Evolutionary conservation across 2,797 vertebrate species (phyloP), one percentile per base, ranked within the genome.

Genomic region (Clarias fuscus): DNA sequence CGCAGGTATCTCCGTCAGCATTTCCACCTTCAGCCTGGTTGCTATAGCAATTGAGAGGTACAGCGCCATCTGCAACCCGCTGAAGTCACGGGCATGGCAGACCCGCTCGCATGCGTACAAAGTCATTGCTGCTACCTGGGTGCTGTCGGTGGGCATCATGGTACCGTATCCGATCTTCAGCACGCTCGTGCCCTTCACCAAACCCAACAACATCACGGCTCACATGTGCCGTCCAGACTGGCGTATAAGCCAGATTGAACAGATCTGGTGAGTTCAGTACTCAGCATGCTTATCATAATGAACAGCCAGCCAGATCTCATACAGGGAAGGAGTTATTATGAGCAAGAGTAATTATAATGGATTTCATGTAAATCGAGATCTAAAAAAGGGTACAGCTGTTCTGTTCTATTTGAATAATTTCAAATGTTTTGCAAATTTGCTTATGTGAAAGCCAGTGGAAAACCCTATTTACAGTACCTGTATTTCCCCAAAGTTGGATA

Each of bases 11-110:
- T 98, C 98, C 0, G 97, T 99, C 84, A 97, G 97, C 59, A 98
- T 99, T 88, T 99, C 98, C 92, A 99, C 97, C 86, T 97, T 99
- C 91, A 98, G 96, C 93, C 95, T 99, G n/a, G 97, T 98, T 88
- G 98, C 98, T 93, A 99, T 99, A 0, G 97, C 98, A 88, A 96
- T 97, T 8, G 98, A 99, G 91, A 92, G 98, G 7, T 97, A 99
- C 95, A 98, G 97, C 53, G 98, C 98, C 92, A 99, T 99, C 94
- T 98, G 98, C 84, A 96, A 97, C 92, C 98, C 98, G 0, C 95
- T 99, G 84, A 96, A 98, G 91, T 97, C 98, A 0, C 96, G 98
- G 0, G 94, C 95, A 0, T 99, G 98, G 98, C 97, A 99, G 94
- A 99, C 98, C 0, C 96, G 95, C n/a, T 98, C 98, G 13, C 98